Base-by-base conservation (phyloP, 2,797 vertebrate species). In the Cirrhinus molitorella region DNA sequence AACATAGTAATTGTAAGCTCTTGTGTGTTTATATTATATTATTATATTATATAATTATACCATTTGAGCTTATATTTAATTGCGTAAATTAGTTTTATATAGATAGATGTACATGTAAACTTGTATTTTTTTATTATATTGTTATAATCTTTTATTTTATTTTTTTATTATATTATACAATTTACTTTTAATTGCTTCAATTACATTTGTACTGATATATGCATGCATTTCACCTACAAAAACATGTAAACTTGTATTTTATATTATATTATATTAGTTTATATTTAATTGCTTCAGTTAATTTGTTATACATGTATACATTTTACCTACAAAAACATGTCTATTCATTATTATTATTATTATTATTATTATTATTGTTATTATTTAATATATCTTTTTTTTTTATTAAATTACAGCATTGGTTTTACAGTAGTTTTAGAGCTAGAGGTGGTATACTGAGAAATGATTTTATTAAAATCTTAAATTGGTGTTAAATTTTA, bases 1-100 rank as follows among this genome's bases (percentile, higher is more conserved):
- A 37, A 71, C 70, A 79, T 84, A 31, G 76, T 59, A 79, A 86
- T 74, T 10, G 67, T n/a, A 51, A 66, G 67, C 57, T 71, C 34
- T 61, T 61, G 57, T 28, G 57, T 71, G 9, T 43, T 40, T 8
- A 23, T 16, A 23, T 16, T 45, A 43, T 68, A 8, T 68, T n/a
- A 16, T 68, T 9, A 23, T 16, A 25, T 16, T 45, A 43, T 70
- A 9, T 45, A 37, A 37, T 37, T 37, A 37, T 70, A 66, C 8
- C 31, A 19, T 1, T 21, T 66, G 17, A 66, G 17, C 31, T 66
- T 17, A 49, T 51, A 37, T 37, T 61, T 28, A 53, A 53, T 9
- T 9, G 17, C 7, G 8, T 53, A 25, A 25, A 13, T 13, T 6
- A 23, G 11, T 59, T 59, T 59, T 23, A 1, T 12, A 57, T 57